Evolutionary conservation across 1,140 invertebrate genomes (phyloP), one percentile per base, ranked within the genome.

Genomic region (Frieseomelitta varia): DNA sequence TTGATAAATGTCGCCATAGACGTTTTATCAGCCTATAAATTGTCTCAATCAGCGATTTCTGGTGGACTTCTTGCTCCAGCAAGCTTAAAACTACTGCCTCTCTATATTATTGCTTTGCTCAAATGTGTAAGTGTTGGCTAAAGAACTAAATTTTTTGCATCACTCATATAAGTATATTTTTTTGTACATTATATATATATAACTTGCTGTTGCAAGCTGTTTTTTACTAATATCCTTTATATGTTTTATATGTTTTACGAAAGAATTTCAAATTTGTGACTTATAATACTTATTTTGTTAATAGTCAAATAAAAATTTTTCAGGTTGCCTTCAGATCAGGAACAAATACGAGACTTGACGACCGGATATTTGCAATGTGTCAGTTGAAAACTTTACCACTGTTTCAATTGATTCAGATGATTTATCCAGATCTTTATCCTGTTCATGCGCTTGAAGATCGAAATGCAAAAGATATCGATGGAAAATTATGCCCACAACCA

Each of bases 1-100:
- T 96, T 99, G 81, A 98, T 99, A 67, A 99, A 99, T 95, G 99
- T 98, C 63, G 98, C 97, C 6, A 96, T 99, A 69, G 99, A 99
- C 95, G 96, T 98, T 85, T 94, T 99, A 51, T 96, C 96, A 73
- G 97, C 98, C 10, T 99, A 97, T 93, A 97, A 97, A 91, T 88
- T 97, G 58, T 96, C 96, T 51, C 96, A 98, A 92, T 96, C 96
- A 89, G 95, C 96, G 76, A 96, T 96, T 61, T 94, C 94, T 11
- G 95, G 96, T 79, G 97, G 97, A 79, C 95, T 99, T 24, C 94
- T 97, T 79, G 96, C 97, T 51, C 97, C 98, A 1, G 94, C 95
- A 71, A 96, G 97, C 90, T 95, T 99, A 55, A 96, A 97, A 84
- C 94, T 99, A 83, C 93, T 99, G 91, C 98, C 99, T 58, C 94